Evolutionary conservation across 1,140 invertebrate genomes (phyloP).

Genomic region (Hylyphantes graminicola): DNA sequence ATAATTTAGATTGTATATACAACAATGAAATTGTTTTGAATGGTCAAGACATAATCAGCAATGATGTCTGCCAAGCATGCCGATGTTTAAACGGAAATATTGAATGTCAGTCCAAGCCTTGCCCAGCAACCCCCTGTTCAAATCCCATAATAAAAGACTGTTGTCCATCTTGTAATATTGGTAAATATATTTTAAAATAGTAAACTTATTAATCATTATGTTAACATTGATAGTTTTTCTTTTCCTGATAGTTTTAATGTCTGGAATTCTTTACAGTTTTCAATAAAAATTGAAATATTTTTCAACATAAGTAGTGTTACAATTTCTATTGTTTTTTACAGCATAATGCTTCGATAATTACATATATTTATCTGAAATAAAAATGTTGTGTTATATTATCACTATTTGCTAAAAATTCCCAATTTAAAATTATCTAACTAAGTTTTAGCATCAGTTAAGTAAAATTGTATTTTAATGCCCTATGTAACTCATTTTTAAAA

Average conservation of each 20-base stretch:
- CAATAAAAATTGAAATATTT: too few species aligned
- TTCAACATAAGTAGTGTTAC: too few species aligned
- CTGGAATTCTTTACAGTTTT: background rate
- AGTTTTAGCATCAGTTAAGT: too few species aligned
- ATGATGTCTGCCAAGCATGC: background rate
- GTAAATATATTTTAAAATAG: background rate
- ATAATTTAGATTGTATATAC: conserved; percentile 3
- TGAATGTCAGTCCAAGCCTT: conserved; percentile 28
- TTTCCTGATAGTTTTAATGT: background rate
- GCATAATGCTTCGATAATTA: too few species aligned
- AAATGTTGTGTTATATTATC: too few species aligned
- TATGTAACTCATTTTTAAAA: too few species aligned
- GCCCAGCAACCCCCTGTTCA: conserved; percentile 4
- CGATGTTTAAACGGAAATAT: conserved; percentile 9
- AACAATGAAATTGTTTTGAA: background rate
- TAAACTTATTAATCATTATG: background rate
- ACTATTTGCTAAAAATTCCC: too few species aligned
- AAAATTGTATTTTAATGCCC: too few species aligned
- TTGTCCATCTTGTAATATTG: conserved; percentile 17
- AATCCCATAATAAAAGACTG: conserved; percentile 26
- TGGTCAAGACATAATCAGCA: background rate
- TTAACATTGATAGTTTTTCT: background rate
- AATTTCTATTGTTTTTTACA: too few species aligned
- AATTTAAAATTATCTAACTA: too few species aligned
- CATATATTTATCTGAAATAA: too few species aligned